Conservation (phyloP, 2,113 vertebrate species). For the Bungarus multicinctus region DNA sequence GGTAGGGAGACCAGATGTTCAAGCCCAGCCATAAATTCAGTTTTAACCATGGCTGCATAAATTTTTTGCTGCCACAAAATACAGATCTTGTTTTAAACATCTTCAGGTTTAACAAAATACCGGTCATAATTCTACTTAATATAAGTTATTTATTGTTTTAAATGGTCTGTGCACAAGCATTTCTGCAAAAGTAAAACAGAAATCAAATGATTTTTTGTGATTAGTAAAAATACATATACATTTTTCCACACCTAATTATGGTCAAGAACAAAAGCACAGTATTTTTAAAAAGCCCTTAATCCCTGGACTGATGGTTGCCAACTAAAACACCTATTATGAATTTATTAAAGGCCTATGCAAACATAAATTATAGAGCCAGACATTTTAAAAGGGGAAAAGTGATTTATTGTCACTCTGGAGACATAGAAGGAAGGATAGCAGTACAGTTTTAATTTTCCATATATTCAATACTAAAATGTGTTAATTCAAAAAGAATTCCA, state of each 20-base stretch:
- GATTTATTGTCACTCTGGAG: slow-evolving; percentile 85
- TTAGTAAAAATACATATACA: slow-evolving; percentile 49
- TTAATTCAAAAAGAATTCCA: slow-evolving; percentile 81
- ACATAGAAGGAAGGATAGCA: slow-evolving; percentile 79
- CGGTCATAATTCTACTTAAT: slow-evolving; percentile 19
- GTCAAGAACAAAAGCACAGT: slow-evolving; percentile 69
- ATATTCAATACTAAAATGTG: slow-evolving; percentile 80
- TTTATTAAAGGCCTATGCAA: slow-evolving; percentile 86
- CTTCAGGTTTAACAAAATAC: neutral
- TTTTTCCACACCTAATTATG: slow-evolving; percentile 63
- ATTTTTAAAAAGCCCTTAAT: slow-evolving; percentile 60
- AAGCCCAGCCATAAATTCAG: slow-evolving; percentile 42
- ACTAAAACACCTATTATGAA: slow-evolving; percentile 86
- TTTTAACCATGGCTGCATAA: slow-evolving; percentile 20
- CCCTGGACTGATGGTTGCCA: slow-evolving; percentile 74
- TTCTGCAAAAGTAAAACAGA: slow-evolving; percentile 29
- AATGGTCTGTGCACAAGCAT: slow-evolving; percentile 26
- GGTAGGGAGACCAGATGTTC: neutral
- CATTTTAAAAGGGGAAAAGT: slow-evolving; percentile 85
- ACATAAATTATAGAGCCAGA: slow-evolving; percentile 89
- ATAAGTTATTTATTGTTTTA: slow-evolving; percentile 36
- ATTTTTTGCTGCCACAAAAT: slow-evolving; percentile 22
- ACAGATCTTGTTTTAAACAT: neutral
- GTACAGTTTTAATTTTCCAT: slow-evolving; percentile 85
- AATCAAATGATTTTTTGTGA: slow-evolving; percentile 34